Conservation (phyloP, 1,140 invertebrate genomes). For the Cardiocondyla obscurior region DNA sequence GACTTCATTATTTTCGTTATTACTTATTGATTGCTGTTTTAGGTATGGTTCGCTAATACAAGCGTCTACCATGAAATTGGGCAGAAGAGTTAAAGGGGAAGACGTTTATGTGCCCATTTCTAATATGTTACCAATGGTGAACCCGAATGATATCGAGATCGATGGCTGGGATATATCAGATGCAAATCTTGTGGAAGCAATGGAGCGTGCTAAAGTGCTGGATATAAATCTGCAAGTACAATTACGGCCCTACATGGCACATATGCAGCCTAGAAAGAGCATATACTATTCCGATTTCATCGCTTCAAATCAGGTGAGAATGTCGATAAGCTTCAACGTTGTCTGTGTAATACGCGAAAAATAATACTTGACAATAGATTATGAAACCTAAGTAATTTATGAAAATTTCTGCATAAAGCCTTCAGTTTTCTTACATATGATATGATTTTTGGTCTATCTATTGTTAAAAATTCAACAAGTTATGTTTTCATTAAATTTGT, state of each 20-base stretch:
- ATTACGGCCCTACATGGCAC: constrained; percentile 89
- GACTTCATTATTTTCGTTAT: neutral
- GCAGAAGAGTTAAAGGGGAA: constrained; percentile 89
- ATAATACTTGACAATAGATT: neutral
- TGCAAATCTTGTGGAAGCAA: constrained; percentile 92
- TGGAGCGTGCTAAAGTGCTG: constrained; percentile 91
- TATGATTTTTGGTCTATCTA: neutral
- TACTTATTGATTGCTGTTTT: constrained; percentile 18
- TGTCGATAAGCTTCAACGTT: neutral
- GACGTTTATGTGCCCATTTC: constrained; percentile 93
- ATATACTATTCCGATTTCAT: constrained; percentile 97
- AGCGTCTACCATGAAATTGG: constrained; percentile 93
- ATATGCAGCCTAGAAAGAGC: constrained; percentile 92
- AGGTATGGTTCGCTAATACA: constrained; percentile 95
- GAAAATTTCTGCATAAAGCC: neutral
- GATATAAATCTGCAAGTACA: constrained; percentile 90
- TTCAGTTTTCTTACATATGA: constrained; percentile 29
- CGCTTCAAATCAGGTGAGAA: constrained; percentile 95
- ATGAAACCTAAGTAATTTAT: neutral
- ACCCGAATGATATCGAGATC: constrained; percentile 94
- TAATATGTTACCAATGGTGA: constrained; percentile 93
- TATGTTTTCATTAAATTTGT: neutral
- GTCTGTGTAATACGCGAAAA: neutral
- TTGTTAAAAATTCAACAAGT: neutral
- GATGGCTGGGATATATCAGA: constrained; percentile 98